Evolutionary conservation across 92 coral and sea anemone genomes (phyloP).

Genomic region (Epizoanthus scotinus): DNA sequence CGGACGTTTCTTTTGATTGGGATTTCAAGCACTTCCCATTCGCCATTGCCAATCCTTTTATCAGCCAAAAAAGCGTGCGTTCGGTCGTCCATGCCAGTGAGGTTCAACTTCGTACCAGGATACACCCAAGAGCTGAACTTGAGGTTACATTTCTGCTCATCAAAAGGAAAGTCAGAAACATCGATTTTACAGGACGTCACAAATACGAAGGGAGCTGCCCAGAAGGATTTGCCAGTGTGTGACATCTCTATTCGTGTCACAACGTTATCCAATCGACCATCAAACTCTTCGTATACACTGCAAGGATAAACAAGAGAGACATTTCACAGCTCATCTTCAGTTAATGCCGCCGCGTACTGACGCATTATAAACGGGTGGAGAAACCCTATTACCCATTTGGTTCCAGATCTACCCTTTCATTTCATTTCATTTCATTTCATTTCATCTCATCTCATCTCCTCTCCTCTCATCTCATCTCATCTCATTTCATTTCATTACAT

Average conservation of each 20-base stretch:
- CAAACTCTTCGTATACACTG: conserved; percentile 60
- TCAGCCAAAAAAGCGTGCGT: conserved; percentile 44
- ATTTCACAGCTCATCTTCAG: neutral
- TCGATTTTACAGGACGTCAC: conserved; percentile 62
- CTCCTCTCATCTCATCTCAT: too few species aligned
- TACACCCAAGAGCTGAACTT: conserved; percentile 64
- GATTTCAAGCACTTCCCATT: conserved; percentile 53
- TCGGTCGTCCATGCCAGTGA: conserved; percentile 45
- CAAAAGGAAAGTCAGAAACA: conserved; percentile 62
- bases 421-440: too few species aligned
- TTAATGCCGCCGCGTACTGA: too few species aligned
- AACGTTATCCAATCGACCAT: conserved; percentile 56
- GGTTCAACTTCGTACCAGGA: conserved; percentile 47
- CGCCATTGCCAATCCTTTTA: conserved; percentile 57
- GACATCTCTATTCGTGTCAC: conserved; percentile 49
- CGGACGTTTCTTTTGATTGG: conserved; percentile 40
- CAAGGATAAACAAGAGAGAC: neutral
- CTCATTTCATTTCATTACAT: too few species aligned
- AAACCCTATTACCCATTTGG: too few species aligned
- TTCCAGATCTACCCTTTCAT: too few species aligned
- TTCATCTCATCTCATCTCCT: too few species aligned
- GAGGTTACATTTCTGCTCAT: conserved; percentile 50
- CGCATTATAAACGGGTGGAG: too few species aligned
- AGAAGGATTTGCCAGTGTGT: conserved; percentile 28
- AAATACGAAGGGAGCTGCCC: conserved; percentile 57